A percentile compares a stretch with the other conserved stretches of the same genome.
Conservation (phyloP, 2,797 vertebrate genomes). For the Varecia variegata region DNA sequence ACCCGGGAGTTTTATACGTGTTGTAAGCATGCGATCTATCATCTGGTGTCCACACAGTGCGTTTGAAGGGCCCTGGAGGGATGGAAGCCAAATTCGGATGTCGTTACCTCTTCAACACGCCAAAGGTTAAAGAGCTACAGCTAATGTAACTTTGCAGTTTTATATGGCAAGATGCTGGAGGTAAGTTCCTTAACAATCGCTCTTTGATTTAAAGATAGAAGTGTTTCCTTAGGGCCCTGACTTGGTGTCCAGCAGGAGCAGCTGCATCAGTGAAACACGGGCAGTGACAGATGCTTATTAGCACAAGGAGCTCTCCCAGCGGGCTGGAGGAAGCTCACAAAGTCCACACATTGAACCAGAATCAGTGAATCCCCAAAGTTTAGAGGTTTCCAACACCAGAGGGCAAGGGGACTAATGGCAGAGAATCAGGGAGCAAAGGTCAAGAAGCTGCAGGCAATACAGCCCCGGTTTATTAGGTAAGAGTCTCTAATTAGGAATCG, state of each 20-base stretch:
- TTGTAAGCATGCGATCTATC: not conserved
- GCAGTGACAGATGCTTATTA: conserved; percentile 59
- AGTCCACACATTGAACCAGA: not conserved
- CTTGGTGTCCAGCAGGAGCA: conserved; percentile 9
- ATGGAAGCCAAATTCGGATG: conserved; percentile 47
- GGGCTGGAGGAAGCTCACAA: not conserved
- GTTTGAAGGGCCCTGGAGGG: conserved; percentile 36
- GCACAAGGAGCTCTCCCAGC: not conserved
- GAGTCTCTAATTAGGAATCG: conserved; percentile 31
- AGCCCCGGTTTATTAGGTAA: conserved; percentile 19
- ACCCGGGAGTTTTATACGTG: not conserved
- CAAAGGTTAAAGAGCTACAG: conserved; percentile 58
- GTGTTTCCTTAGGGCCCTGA: conserved; percentile 53
- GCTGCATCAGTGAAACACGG: not conserved
- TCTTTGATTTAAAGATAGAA: conserved; percentile 70
- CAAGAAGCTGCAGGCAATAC: not conserved
- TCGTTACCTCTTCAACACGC: not conserved
- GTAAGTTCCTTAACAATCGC: conserved; percentile 51
- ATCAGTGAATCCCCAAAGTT: not conserved
- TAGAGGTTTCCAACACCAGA: not conserved
- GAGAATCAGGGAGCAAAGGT: not conserved
- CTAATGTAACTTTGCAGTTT: conserved; percentile 46
- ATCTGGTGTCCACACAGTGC: not conserved
- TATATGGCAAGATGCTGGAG: not conserved
- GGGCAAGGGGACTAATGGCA: conserved; percentile 14